These are phyloP conservation scores for Drosophila rhopaloa DNA, from an alignment of 1,140 invertebrate species.

Conservation along the genomic window DNA sequence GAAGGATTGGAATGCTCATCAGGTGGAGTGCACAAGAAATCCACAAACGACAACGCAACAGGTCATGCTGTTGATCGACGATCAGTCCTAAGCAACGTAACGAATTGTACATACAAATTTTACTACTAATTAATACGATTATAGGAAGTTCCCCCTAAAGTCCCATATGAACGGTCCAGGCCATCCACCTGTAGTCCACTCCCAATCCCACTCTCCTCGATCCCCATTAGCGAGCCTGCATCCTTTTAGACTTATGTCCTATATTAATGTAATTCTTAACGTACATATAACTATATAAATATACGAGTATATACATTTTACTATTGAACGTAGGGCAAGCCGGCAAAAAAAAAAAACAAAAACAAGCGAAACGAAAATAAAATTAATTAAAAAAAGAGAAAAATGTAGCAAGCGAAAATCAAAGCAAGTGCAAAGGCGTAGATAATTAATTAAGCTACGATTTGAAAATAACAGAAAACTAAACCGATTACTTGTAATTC, in stretches of 20 bases:
- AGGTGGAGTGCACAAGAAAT: constrained; percentile 91
- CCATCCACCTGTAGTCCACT: constrained; percentile 1
- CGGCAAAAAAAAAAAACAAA: constrained; percentile 51
- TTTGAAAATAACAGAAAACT: constrained; percentile 63
- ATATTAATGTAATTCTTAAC: constrained; percentile 82
- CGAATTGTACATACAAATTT: constrained; percentile 82
- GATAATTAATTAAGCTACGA: constrained; percentile 72
- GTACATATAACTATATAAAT: constrained; percentile 77
- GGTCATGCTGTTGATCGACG: constrained; percentile 89
- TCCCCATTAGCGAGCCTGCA: constrained; percentile 45
- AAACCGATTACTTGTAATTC: constrained; percentile 72
- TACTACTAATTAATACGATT: constrained; percentile 81
- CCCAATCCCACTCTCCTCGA: constrained; percentile 19
- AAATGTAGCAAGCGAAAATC: constrained; percentile 74
- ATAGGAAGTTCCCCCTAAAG: constrained; percentile 50
- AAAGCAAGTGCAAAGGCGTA: constrained; percentile 74
- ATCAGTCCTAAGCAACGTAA: constrained; percentile 85
- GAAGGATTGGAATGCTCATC: constrained; percentile 94
- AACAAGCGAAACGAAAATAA: constrained; percentile 44
- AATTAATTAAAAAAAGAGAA: constrained; percentile 46
- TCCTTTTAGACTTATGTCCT: constrained; percentile 76
- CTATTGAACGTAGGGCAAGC: constrained; percentile 73
- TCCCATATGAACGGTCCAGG: constrained; percentile 9
- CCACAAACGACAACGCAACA: constrained; percentile 86
- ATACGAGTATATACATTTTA: constrained; percentile 72